A percentile compares a stretch with the other conserved stretches of the same genome.
These are phyloP conservation scores for Apoda limacodes DNA, from an alignment of 2,888 invertebrate genomes.

Conservation along the genomic window DNA sequence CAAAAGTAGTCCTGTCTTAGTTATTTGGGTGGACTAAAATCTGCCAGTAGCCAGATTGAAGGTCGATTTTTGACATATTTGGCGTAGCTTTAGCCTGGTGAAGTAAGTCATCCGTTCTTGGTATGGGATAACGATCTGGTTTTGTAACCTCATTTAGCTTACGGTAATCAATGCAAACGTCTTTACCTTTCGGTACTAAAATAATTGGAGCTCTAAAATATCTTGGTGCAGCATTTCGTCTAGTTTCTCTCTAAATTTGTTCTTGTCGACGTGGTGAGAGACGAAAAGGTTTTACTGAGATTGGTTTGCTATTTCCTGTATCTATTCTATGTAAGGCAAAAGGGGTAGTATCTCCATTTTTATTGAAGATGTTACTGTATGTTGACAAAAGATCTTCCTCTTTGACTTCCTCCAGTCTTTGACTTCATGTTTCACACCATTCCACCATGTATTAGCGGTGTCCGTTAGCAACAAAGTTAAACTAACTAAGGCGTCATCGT, in stretches of 20 bases:
- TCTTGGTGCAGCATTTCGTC: constrained; percentile 1
- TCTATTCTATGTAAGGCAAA: constrained; percentile 15
- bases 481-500: background rate
- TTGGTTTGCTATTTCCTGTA: constrained; percentile 14
- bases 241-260: too few relatives aligned
- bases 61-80: too few relatives aligned
- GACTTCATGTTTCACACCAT: too few relatives aligned
- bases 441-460: too few relatives aligned
- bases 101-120: too few relatives aligned
- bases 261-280: too few relatives aligned
- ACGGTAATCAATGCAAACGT: constrained; percentile 1
- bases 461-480: background rate
- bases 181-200: too few relatives aligned
- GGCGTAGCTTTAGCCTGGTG: too few relatives aligned
- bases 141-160: background rate
- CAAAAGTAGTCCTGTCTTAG: too few relatives aligned
- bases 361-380: constrained; percentile 8
- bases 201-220: too few relatives aligned
- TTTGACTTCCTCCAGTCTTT: background rate
- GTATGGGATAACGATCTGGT: constrained; percentile 1
- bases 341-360: constrained; percentile 9
- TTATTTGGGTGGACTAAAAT: too few relatives aligned
- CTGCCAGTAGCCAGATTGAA: too few relatives aligned
- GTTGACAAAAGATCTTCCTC: constrained; percentile 7
- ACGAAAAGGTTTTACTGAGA: constrained; percentile 7